phyloP scores from a whole-genome alignment of 1,140 invertebrate genomes.

The Drosophila tani region DNA sequence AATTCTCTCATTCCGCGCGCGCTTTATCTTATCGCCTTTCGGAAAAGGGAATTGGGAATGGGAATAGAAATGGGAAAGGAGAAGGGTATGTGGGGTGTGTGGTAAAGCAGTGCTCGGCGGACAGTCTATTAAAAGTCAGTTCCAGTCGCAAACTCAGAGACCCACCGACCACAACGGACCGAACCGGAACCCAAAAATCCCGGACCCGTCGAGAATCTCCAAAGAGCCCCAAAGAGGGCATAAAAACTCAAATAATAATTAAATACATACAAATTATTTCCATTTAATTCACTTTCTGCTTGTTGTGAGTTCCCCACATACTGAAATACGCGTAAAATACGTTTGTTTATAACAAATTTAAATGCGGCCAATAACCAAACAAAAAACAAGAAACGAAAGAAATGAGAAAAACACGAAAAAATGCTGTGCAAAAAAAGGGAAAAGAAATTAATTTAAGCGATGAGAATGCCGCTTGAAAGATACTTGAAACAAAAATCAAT shows the following conservation, averaged over 20 bases:
- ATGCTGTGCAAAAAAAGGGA: slow-evolving; percentile 2
- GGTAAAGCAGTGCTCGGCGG: slow-evolving; percentile 4
- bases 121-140: slow-evolving; percentile 17
- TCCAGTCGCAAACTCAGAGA: slow-evolving; percentile 29
- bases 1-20: slow-evolving; percentile 9
- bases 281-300: slow-evolving; percentile 27
- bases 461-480: slow-evolving; percentile 4
- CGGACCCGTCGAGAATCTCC: slow-evolving; percentile 26
- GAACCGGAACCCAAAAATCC: slow-evolving; percentile 14
- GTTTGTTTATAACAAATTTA: slow-evolving; percentile 38
- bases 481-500: slow-evolving; percentile 2
- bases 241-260: slow-evolving; percentile 14
- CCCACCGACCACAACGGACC: slow-evolving; percentile 20
- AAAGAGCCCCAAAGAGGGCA: slow-evolving; percentile 4
- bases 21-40: slow-evolving; percentile 43
- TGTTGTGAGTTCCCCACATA: slow-evolving; percentile 24
- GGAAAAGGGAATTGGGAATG: slow-evolving; percentile 1
- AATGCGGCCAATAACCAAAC: slow-evolving; percentile 21
- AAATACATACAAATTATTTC: slow-evolving; percentile 22
- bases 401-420: slow-evolving; percentile 11
- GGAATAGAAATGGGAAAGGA: background rate
- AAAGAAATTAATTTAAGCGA: slow-evolving; percentile 5
- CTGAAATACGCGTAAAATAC: slow-evolving; percentile 10
- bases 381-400: background rate
- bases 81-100: background rate